Evolutionary conservation across 2,888 invertebrate species (phyloP), one percentile per base, ranked within the genome.

Genomic region (Thera britannica): DNA sequence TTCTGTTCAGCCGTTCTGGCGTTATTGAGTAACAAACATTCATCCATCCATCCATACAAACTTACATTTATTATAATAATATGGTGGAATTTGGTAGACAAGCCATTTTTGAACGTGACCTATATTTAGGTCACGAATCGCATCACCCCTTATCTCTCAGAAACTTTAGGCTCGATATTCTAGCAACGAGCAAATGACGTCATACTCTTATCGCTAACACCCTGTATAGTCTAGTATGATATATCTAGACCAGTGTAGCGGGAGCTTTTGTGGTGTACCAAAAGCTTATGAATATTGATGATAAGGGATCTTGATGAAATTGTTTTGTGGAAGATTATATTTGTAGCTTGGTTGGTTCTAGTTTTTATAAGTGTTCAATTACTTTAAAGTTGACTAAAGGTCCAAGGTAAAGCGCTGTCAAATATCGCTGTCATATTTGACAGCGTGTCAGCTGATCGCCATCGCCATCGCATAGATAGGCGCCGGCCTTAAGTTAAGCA

Each of bases 171-270:
- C 61, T n/a, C 44, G 54, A 61, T 58, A 58, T 62, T 65, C 58
- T 61, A 36, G 41, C 57, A 12, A 12, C n/a, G 35, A 62, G 48
- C 36, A 58, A 60, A 68, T 58, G 59, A 63, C 63, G 44, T 65
- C 52, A 56, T 69, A 62, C 61, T 59, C 62, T 69, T 69, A 69
- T 69, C 69, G 36, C 51, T 9, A 65, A 62, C 65, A 65, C 23
- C 52, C 62, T 62, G 51, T 69, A 69, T 38, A 58, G 34, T 2
- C 44, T 46, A 46, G 11, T 44, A 48, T 52, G 57, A 41, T 23
- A 57, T 23, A 56, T 23, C 55, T 54, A 55, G 38, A 65, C 58
- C 65, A 68, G 61, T 49, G 12, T 65, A 62, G 54, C 34, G 7
- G 8, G 68, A 68, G 54, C 65, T 58, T 35, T 57, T 7, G 9